Base-by-base conservation (phyloP, 2,888 invertebrate genomes). In the Drosophila neotestacea region DNA sequence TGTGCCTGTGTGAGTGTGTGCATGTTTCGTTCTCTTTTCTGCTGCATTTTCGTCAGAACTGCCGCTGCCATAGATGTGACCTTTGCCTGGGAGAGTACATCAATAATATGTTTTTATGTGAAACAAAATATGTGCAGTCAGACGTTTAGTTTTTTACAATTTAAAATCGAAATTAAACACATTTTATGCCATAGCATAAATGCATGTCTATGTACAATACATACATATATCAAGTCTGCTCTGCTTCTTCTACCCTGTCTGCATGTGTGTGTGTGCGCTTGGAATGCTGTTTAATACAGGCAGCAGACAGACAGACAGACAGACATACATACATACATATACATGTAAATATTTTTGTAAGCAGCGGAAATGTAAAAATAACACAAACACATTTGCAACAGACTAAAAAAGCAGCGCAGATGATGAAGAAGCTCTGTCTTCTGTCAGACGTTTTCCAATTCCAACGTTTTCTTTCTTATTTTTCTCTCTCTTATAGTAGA, bases 351-450 rank as follows among this genome's bases (percentile, higher is more conserved):
- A 84, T 84, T 86, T 81, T 79, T 70, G 79, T 84, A 73, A 75
- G 84, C 87, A 87, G 76, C 87, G 87, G 87, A 84, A 85, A 87
- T 87, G 87, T 85, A 82, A 87, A 87, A 84, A 85, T 87, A 84
- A 85, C 85, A 86, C 86, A 69, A 80, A 82, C 70, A 79, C 85
- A 79, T 79, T 81, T 70, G 73, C 75, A 84, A 63, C 65, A 63
- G 68, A 80, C 70, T 68, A 64, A 65, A 67, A 54, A 34, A 63
- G 65, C 50, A 56, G 65, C 32, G 46, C 41, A 38, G 51, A 67
- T 73, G 73, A 76, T 70, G 69, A 73, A 63, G 76, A 69, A 59
- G 76, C 72, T 70, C 59, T 54, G 61, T 70, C 42, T 59, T 64
- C 54, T 64, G 63, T 76, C 72, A 68, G 64, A 41, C 44, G 50